phyloP scores from a whole-genome alignment of 2,888 invertebrate species.

The Trilocha varians region DNA sequence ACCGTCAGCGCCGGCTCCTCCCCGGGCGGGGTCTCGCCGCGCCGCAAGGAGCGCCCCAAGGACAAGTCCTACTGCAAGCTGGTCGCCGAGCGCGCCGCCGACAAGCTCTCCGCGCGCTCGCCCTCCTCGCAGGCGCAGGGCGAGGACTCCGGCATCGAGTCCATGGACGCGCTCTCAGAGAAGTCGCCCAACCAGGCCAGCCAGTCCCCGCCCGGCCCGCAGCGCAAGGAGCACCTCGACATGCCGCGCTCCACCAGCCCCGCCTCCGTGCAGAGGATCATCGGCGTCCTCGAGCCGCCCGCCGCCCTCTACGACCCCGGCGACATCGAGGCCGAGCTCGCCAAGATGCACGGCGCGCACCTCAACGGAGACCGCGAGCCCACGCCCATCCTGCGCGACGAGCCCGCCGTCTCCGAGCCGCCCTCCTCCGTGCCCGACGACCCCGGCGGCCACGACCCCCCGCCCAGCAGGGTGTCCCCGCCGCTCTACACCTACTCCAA shows the following conservation, averaged over 20 bases:
- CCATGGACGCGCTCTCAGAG: constrained; percentile 94
- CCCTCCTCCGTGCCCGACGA: constrained; percentile 12
- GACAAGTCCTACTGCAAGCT: constrained; percentile 74
- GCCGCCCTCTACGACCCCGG: constrained; percentile 68
- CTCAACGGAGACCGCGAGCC: constrained; percentile 43
- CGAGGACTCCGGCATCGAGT: constrained; percentile 93
- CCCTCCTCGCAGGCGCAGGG: constrained; percentile 76
- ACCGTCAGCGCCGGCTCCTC: constrained; percentile 66
- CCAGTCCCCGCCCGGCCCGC: constrained; percentile 76
- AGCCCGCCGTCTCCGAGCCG: constrained; percentile 9
- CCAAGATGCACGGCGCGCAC: constrained; percentile 75
- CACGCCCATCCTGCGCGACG: constrained; percentile 17
- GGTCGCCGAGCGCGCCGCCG: constrained; percentile 58
- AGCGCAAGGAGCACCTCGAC: constrained; percentile 56
- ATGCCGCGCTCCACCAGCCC: constrained; percentile 60
- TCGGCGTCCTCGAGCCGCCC: constrained; percentile 46
- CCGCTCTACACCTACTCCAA: constrained; percentile 86
- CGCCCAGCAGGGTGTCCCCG: constrained; percentile 80
- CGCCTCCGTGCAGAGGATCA: constrained; percentile 62
- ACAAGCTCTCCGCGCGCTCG: constrained; percentile 58
- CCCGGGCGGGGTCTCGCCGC: constrained; percentile 42
- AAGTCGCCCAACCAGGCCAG: constrained; percentile 91
- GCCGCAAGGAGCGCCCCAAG: constrained; percentile 55
- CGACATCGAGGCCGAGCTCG: constrained; percentile 80
- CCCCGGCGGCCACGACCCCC: constrained; percentile 74